Conservation (phyloP, 2,113 vertebrate species). For the Pterocles orientalis region DNA sequence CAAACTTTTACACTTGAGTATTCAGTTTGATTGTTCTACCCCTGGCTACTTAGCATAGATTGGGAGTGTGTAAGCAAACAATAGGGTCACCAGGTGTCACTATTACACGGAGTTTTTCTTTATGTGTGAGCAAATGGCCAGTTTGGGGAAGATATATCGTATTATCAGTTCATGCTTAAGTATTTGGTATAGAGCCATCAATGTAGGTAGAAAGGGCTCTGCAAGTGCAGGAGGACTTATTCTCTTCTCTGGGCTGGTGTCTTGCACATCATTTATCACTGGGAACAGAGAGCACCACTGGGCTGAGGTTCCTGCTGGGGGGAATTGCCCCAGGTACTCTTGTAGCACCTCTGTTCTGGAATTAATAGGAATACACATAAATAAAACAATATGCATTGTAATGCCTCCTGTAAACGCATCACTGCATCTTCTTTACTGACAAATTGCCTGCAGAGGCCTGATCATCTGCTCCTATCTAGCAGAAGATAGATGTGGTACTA, state of each 20-base stretch:
- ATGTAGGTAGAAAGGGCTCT: background rate
- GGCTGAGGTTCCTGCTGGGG: background rate
- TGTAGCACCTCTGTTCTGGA: background rate
- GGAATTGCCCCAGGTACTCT: background rate
- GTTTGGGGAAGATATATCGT: background rate
- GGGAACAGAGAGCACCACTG: background rate
- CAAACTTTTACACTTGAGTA: background rate
- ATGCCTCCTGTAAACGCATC: background rate
- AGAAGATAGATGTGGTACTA: background rate
- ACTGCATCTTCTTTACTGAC: background rate
- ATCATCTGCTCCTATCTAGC: background rate
- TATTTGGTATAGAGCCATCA: background rate
- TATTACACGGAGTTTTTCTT: background rate
- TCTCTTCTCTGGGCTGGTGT: background rate
- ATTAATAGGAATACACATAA: background rate
- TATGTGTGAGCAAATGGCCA: conserved; percentile 10
- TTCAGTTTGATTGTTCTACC: background rate
- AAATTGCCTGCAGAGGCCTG: background rate
- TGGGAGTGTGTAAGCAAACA: background rate
- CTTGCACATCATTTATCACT: background rate
- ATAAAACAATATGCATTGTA: background rate
- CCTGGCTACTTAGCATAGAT: background rate
- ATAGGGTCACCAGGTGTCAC: conserved; percentile 64
- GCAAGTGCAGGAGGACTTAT: background rate
- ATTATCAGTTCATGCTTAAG: background rate